Percentiles rank a stretch among this genome's conserved stretches.
Conservation (phyloP, 2,797 vertebrate species). For the Lepilemur septentrionalis region DNA sequence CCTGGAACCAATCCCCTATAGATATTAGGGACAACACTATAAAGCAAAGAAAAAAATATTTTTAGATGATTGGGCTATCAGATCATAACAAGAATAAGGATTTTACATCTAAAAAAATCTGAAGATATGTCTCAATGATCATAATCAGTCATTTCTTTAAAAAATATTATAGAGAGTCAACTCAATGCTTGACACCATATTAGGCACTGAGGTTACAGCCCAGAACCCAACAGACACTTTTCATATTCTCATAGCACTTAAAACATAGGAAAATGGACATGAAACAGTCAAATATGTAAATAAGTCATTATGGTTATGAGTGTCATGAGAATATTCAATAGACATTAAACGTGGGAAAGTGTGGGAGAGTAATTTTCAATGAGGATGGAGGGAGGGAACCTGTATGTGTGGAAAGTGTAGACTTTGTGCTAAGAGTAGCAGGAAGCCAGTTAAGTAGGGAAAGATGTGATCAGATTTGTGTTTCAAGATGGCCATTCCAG, state of each 20-base stretch:
- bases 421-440: not conserved
- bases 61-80: not conserved
- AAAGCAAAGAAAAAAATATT: not conserved
- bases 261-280: not conserved
- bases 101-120: not conserved
- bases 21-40: not conserved
- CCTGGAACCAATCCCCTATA: not conserved
- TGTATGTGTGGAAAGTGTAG: not conserved
- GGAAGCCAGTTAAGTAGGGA: not conserved
- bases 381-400: not conserved
- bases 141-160: not conserved
- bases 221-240: not conserved
- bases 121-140: not conserved
- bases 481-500: not conserved
- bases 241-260: not conserved
- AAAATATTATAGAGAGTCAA: not conserved
- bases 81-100: not conserved
- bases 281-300: not conserved
- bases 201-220: not conserved
- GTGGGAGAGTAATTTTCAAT: not conserved
- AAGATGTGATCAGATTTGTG: not conserved
- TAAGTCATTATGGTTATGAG: not conserved
- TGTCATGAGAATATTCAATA: not conserved
- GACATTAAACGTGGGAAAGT: not conserved
- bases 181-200: not conserved